Evolutionary conservation across 1,140 invertebrate genomes (phyloP).

Genomic region (Rhyacophila brunnea): DNA sequence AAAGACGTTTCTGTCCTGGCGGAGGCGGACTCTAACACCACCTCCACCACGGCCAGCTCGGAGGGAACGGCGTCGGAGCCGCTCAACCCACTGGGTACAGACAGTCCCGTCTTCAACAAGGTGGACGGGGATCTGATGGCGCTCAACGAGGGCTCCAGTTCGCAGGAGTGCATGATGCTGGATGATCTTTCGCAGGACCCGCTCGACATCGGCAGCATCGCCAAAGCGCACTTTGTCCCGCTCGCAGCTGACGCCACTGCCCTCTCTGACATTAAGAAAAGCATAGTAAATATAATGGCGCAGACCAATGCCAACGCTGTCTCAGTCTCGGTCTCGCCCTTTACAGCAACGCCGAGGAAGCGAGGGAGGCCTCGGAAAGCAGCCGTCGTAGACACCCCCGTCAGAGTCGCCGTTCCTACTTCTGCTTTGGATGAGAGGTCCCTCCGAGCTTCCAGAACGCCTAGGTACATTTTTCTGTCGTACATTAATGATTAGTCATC

Average conservation of each 20-base stretch:
- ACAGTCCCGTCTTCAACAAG: slow-evolving; percentile 32
- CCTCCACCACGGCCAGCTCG: slow-evolving; percentile 37
- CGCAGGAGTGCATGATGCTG: slow-evolving; percentile 43
- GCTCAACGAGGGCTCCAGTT: slow-evolving; percentile 48
- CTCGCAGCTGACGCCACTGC: not conserved
- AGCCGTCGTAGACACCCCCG: slow-evolving; percentile 43
- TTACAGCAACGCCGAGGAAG: slow-evolving; percentile 49
- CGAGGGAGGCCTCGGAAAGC: slow-evolving; percentile 52
- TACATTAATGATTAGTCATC: too few relatives aligned
- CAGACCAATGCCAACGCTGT: slow-evolving; percentile 1
- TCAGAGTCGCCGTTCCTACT: slow-evolving; percentile 38
- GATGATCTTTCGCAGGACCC: slow-evolving; percentile 51
- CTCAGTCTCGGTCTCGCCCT: slow-evolving; percentile 3
- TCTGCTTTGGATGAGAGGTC: slow-evolving; percentile 50
- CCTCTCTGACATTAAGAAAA: slow-evolving; percentile 19
- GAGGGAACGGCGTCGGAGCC: slow-evolving; percentile 31
- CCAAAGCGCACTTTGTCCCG: slow-evolving; percentile 34
- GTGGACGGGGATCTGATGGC: slow-evolving; percentile 46
- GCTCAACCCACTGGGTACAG: slow-evolving; percentile 27
- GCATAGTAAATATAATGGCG: slow-evolving; percentile 25
- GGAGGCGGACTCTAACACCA: slow-evolving; percentile 46
- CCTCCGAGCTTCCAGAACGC: slow-evolving; percentile 46
- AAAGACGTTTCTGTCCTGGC: slow-evolving; percentile 40
- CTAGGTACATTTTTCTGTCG: slow-evolving; percentile 38
- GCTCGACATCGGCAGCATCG: slow-evolving; percentile 45